Conservation (phyloP, 2,797 vertebrate genomes). For the Lepidocolaptes lacrymiger region DNA sequence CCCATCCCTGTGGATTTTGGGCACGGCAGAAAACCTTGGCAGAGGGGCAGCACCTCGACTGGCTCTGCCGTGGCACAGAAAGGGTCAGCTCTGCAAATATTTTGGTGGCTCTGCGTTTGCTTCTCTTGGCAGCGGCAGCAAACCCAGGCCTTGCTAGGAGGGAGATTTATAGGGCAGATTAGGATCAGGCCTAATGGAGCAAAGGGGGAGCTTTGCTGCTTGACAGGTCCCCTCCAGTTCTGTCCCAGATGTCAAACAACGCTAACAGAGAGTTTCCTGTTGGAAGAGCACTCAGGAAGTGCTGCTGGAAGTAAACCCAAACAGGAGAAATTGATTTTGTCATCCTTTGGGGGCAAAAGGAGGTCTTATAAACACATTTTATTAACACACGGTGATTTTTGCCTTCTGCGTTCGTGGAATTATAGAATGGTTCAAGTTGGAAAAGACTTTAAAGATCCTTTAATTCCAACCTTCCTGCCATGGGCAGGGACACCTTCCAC, state of each 20-base stretch:
- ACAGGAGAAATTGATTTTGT: not conserved
- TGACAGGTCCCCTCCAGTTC: not conserved
- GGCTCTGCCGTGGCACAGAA: not conserved
- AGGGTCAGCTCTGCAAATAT: not conserved
- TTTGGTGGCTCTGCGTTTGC: not conserved
- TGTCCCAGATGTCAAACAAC: not conserved
- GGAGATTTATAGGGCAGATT: not conserved
- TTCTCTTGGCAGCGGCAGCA: not conserved
- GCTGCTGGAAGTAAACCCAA: not conserved
- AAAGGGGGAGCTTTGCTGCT: not conserved
- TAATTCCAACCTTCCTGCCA: not conserved
- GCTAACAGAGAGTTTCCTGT: constrained; percentile 18
- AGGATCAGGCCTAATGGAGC: not conserved
- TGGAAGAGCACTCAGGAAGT: constrained; percentile 12
- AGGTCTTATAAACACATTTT: not conserved
- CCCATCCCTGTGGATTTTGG: not conserved
- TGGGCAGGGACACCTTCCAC: not conserved
- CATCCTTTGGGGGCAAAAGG: not conserved
- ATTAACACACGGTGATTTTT: not conserved
- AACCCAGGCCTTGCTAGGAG: not conserved
- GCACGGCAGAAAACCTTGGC: not conserved
- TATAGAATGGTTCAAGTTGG: not conserved
- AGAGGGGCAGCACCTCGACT: not conserved
- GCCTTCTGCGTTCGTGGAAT: not conserved
- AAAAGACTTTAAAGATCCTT: not conserved